Percentiles rank a stretch among this genome's conserved stretches.
These are phyloP conservation scores for Tachina lurida DNA, from an alignment of 2,888 invertebrate genomes.

Conservation along the genomic window DNA sequence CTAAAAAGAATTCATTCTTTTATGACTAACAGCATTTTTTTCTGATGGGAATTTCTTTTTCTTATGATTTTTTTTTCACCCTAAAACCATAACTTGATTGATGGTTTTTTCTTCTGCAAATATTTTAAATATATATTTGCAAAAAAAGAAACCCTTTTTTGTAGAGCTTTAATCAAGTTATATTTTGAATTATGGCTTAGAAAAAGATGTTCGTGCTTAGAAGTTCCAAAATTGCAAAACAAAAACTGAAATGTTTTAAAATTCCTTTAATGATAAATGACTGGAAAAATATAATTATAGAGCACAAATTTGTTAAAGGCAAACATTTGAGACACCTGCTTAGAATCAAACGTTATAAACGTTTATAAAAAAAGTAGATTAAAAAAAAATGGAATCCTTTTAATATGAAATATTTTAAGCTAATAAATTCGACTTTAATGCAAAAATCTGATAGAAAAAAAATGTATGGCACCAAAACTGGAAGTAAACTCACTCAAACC, in stretches of 20 bases:
- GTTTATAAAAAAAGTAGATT: background rate
- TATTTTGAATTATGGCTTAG: conserved; percentile 68
- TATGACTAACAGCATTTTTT: conserved; percentile 1
- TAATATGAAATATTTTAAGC: background rate
- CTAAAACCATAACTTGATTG: conserved; percentile 58
- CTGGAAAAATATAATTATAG: conserved; percentile 60
- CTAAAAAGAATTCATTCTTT: conserved; percentile 45
- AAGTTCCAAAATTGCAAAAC: conserved; percentile 17
- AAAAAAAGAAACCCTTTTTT: conserved; percentile 21
- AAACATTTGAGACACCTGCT: conserved; percentile 59
- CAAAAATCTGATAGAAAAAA: no score
- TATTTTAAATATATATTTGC: conserved; percentile 24
- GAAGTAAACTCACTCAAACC: no score
- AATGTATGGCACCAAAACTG: no score
- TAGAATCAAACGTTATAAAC: background rate
- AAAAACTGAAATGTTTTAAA: conserved; percentile 12
- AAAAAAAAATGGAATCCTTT: background rate
- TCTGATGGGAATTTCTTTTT: conserved; percentile 52
- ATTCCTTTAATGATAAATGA: conserved; percentile 68
- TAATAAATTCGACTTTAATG: no score
- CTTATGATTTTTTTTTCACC: background rate
- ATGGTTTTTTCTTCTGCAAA: conserved; percentile 52
- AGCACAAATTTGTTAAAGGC: background rate
- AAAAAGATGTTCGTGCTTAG: conserved; percentile 59
- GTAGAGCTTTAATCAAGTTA: conserved; percentile 63